A percentile compares a stretch with the other conserved stretches of the same genome.
Evolutionary conservation across 2,113 vertebrate species (phyloP).

Genomic region (Melanotaenia duboulayi): DNA sequence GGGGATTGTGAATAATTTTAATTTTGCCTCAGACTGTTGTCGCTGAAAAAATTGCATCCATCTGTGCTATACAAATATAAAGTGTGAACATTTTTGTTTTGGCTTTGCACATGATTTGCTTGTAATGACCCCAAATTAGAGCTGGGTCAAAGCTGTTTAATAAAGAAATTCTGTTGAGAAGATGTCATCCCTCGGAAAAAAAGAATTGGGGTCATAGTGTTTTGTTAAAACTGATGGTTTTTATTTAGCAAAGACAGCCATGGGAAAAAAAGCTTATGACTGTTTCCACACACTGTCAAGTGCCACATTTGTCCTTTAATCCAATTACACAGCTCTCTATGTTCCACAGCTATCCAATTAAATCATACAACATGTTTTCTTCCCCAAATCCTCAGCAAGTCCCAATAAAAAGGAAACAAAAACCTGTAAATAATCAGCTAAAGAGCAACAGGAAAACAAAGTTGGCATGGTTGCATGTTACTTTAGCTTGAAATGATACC

Average conservation of each 20-base stretch:
- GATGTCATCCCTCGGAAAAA: slow-evolving; percentile 12
- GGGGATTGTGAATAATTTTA: slow-evolving; percentile 21
- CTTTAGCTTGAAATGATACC: slow-evolving; percentile 86
- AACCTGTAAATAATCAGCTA: slow-evolving; percentile 59
- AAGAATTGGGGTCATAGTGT: background rate
- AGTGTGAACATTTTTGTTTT: slow-evolving; percentile 51
- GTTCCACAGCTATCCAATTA: slow-evolving; percentile 36
- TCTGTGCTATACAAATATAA: slow-evolving; percentile 41
- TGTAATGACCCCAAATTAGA: slow-evolving; percentile 47
- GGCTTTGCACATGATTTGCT: slow-evolving; percentile 46
- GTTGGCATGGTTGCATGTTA: slow-evolving; percentile 75
- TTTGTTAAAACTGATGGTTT: background rate
- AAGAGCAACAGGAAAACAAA: slow-evolving; percentile 73
- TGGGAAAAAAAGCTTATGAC: slow-evolving; percentile 31
- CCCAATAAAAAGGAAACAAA: slow-evolving; percentile 56
- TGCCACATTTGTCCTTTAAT: slow-evolving; percentile 41
- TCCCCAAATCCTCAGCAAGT: slow-evolving; percentile 42
- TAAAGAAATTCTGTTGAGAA: slow-evolving; percentile 14
- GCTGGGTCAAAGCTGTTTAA: slow-evolving; percentile 57
- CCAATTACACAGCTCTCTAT: slow-evolving; percentile 30
- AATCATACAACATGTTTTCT: slow-evolving; percentile 40
- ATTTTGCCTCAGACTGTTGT: slow-evolving; percentile 43
- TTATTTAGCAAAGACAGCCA: slow-evolving; percentile 25
- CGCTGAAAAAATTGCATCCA: slow-evolving; percentile 22
- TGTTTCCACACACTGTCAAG: slow-evolving; percentile 27